Conservation (phyloP, 2,888 invertebrate genomes). For the Brenthis daphne region DNA sequence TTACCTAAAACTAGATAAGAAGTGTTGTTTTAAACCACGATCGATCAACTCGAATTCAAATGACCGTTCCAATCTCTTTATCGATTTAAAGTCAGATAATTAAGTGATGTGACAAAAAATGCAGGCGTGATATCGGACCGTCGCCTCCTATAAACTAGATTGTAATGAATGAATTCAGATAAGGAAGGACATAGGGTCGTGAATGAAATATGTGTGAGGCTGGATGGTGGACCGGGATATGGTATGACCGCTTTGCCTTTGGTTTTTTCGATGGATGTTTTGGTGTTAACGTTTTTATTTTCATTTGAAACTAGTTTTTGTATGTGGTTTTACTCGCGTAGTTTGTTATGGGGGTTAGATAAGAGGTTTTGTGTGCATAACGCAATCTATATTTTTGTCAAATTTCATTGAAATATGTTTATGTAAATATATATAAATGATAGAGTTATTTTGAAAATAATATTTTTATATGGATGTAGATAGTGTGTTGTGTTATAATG, state of each 20-base stretch:
- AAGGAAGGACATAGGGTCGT: conserved; percentile 67
- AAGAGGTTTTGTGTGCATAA: too few species aligned
- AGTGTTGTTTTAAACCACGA: conserved; percentile 42
- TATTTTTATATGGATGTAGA: too few species aligned
- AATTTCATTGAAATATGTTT: too few species aligned
- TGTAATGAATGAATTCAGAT: conserved; percentile 81
- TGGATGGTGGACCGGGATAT: conserved; percentile 20
- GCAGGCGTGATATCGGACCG: conserved; percentile 78
- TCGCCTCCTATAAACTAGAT: conserved; percentile 80
- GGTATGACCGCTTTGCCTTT: conserved; percentile 11
- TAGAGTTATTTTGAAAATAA: too few species aligned
- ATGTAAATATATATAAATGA: too few species aligned
- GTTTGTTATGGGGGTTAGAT: too few species aligned
- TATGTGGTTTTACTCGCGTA: background rate
- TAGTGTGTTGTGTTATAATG: too few species aligned
- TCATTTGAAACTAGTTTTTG: conserved; percentile 14
- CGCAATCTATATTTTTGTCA: too few species aligned
- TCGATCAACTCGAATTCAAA: conserved; percentile 44
- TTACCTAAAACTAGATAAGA: conserved; percentile 25
- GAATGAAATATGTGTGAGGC: conserved; percentile 56
- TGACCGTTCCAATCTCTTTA: conserved; percentile 56
- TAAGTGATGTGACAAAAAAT: conserved; percentile 81
- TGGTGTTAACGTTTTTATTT: conserved; percentile 9
- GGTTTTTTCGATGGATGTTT: conserved; percentile 16
- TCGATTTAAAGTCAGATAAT: conserved; percentile 80